phyloP scores from a whole-genome alignment of 2,888 invertebrate species.

The Aphrophora alni region DNA sequence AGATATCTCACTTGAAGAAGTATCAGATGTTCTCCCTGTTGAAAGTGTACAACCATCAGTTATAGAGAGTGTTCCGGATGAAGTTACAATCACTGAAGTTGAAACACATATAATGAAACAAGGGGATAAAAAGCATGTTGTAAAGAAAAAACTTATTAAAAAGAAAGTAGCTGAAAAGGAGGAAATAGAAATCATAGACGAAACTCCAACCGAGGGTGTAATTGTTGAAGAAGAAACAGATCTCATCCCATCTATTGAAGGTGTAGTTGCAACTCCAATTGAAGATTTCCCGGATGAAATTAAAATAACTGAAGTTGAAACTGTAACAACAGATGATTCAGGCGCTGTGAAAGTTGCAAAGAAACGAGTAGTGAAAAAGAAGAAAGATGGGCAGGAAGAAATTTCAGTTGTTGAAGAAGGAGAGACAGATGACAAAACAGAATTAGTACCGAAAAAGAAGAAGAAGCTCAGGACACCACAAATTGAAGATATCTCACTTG shows the following conservation, averaged over 20 bases:
- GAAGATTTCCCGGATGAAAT: conserved; percentile 53
- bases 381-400: conserved; percentile 54
- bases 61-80: conserved; percentile 56
- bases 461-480: conserved; percentile 13
- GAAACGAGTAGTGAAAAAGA: conserved; percentile 52
- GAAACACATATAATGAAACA: conserved; percentile 47
- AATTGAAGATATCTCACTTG: conserved; percentile 31
- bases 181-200: too few relatives aligned
- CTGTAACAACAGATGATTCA: conserved; percentile 52
- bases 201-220: neutral
- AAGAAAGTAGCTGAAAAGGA: neutral
- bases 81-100: conserved; percentile 55
- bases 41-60: conserved; percentile 50
- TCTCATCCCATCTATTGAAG: neutral
- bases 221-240: conserved; percentile 16
- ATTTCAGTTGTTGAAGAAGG: conserved; percentile 57
- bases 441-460: too few relatives aligned
- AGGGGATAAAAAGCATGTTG: neutral
- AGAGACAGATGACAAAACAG: conserved; percentile 52
- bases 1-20: conserved; percentile 48
- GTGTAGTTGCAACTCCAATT: neutral
- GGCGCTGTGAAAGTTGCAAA: conserved; percentile 60
- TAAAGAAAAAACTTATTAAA: too few relatives aligned
- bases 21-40: conserved; percentile 51
- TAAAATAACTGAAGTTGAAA: conserved; percentile 57